Evolutionary conservation across 1,140 invertebrate genomes (phyloP), one percentile per base, ranked within the genome.

Genomic region (Tribolium castaneum): DNA sequence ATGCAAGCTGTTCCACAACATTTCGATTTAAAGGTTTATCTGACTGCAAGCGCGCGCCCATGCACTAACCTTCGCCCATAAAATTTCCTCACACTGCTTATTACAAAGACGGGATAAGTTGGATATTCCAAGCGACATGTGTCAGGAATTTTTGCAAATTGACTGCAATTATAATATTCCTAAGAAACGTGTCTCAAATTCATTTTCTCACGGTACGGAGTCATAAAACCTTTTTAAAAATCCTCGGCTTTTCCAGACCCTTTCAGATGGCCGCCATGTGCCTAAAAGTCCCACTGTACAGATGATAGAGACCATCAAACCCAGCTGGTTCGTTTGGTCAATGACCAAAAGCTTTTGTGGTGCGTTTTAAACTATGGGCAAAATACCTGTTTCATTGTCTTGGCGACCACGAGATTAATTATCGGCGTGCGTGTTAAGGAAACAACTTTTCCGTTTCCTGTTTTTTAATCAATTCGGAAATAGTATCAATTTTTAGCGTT

Each of bases 201-300:
- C n/a, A 45, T 45, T 45, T 45, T 45, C 39, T 45, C 39, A 45
- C 39, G 39, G 25, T 30, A 30, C 25, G 5, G 25, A 30, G 25
- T 16, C 51, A 16, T 52, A 52, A 52, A 52, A 52, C 13, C 13
- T 19, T 19, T 30, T 30, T 30, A 30, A 30, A 30, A 30, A 3
- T 30, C 1, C 25, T 30, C 25, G 25, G 51, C 14, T 52, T 52
- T 52, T 13, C 51, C 51, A 12, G 51, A 19, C 10, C 12, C 16
- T 52, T 52, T 52, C 59, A 66, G 59, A 66, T 66, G 59, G 30
- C n/a, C 10, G 34, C 10, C 59, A 66, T 66, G 59, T 66, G 59
- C 59, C 25, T 2, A 62, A 62, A 66, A 14, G 6, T n/a, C 25
- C 59, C 10, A 66, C 16, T 66, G 0, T 22, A 34, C 59, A 66